Base-by-base conservation (phyloP, 2,113 vertebrate genomes). In the Plotosus lineatus region DNA sequence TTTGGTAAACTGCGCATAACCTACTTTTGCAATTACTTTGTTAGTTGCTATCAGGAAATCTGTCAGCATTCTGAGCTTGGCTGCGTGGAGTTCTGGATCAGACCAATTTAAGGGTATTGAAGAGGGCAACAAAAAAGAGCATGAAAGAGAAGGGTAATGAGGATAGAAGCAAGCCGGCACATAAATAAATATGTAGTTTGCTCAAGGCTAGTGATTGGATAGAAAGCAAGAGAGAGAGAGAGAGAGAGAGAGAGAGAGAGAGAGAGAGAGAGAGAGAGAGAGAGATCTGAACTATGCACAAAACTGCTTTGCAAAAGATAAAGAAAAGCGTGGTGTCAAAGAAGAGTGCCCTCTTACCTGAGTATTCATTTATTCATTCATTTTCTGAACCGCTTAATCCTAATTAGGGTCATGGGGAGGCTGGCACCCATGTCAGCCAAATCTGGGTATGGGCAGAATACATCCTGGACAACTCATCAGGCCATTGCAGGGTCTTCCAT, bases 161-260 rank as follows among this genome's bases (percentile, higher is more conserved):
- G 75, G 55, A 78, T 73, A 56, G 36, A 74, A 28, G 46, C 56
- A 83, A 51, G 56, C 28, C 28, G 15, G 44, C 26, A 74, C 50
- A 78, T 71, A 73, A 78, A 83, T 75, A 78, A 83, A 60, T 72
- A 72, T 72, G 44, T 31, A 69, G 74, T 78, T 83, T 78, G 17
- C 76, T 78, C 38, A 66, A 65, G 44, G 51, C 72, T 55, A 56
- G 44, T 72, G 51, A 75, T 23, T 26, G 33, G 3, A 36, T 75
- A 51, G 51, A 73, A 73, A 31, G 31, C 15, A 4, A 26, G n/a
- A 60, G 23, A 60, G 23, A 26, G 23, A 23, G 7, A n/a, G 56
- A 19, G n/a, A n/a, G n/a, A 68, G n/a, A 42, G 12, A 66, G 6
- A 42, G 11, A 68, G 23, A 26, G 9, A 12, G 55, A 28, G 55